Base-by-base conservation (phyloP, 2,888 invertebrate species). In the Euplagia quadripunctaria region DNA sequence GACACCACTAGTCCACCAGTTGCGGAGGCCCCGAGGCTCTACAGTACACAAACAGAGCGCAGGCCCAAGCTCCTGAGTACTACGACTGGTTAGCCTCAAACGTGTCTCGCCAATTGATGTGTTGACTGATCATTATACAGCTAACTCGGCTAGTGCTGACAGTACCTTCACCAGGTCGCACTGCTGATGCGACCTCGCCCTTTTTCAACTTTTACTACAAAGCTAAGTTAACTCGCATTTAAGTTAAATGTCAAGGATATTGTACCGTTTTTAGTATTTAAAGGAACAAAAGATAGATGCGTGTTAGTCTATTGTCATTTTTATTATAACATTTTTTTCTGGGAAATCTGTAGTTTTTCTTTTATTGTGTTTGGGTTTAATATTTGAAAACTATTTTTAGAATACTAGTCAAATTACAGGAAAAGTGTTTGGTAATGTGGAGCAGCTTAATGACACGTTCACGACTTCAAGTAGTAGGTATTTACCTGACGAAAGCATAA, bases 11-110 rank as follows among this genome's bases (percentile, higher is more conserved):
- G 20, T 46, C 58, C 61, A 61, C 81, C 78, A 78, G 20, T 46
- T 79, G 73, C 70, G 73, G 75, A 72, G 75, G 73, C 72, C 73
- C 63, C 64, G 51, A 71, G 63, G 74, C 68, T 58, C 76, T 76
- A 58, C 71, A 83, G 84, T 84, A 85, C 81, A 81, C 81, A 81
- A 82, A 82, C 79, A 82, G 81, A 82, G 83, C 82, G 82, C 82
- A 84, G 82, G 85, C 87, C 86, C 88, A 89, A 88, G 89, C 90
- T 89, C 88, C 86, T 83, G 82, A 85, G 85, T 89, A 86, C 86
- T 88, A 87, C 85, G 91, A 93, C 94, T 92, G 92, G 94, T 94
- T 94, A 91, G 84, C 83, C 87, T 86, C 82, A 86, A 87, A 84
- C 84, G 88, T 90, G 89, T 88, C 86, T 86, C 88, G 84, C 82